Evolutionary conservation across 2,797 vertebrate genomes (phyloP).

Genomic region (Halcyon smyrnensis): DNA sequence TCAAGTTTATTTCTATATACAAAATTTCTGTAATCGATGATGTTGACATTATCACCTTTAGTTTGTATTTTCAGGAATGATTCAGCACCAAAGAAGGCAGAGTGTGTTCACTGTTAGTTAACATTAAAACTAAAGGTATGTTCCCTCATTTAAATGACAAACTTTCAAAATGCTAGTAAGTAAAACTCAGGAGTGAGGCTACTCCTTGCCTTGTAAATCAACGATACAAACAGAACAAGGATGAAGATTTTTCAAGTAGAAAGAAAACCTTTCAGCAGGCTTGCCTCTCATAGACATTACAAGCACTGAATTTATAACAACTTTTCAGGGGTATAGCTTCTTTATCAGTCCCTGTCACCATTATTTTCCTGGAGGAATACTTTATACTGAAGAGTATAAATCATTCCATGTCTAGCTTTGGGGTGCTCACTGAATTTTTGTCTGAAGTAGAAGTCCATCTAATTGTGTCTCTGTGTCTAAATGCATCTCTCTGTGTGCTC

Average conservation of each 20-base stretch:
- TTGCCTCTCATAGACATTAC: accelerated
- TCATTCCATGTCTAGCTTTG: neutral
- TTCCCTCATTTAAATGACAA: neutral
- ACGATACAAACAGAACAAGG: neutral
- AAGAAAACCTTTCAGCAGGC: neutral
- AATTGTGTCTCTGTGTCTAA: neutral
- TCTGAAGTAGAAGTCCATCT: neutral
- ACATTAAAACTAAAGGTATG: neutral
- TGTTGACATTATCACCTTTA: neutral
- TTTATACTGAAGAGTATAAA: neutral
- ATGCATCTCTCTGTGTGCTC: neutral
- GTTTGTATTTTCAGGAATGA: neutral
- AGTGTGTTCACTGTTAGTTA: neutral
- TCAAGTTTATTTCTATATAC: neutral
- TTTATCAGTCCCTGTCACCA: neutral
- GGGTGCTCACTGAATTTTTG: neutral
- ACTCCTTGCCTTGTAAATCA: neutral
- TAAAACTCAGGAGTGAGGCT: neutral
- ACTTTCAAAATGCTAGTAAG: neutral
- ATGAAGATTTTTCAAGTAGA: neutral
- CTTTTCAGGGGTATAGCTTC: neutral
- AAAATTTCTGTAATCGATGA: neutral
- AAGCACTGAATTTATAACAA: neutral
- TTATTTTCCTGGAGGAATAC: neutral
- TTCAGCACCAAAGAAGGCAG: neutral